phyloP scores from a whole-genome alignment of 1,140 invertebrate species.

The Meteorus sp. region DNA sequence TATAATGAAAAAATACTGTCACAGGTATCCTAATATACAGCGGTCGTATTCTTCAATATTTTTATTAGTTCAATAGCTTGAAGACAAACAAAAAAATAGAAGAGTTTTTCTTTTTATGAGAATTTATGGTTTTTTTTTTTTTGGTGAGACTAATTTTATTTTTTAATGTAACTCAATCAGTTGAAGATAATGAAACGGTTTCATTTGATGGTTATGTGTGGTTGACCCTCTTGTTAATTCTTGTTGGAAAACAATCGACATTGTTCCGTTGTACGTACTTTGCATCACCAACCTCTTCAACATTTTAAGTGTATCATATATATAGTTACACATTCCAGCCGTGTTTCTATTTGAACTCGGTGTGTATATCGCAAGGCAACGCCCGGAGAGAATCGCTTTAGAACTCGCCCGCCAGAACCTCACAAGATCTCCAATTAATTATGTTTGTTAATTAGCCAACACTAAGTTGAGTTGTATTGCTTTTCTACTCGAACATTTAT shows the following conservation, averaged over 20 bases:
- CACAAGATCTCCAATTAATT: constrained; percentile 34
- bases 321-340: neutral
- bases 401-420: constrained; percentile 7
- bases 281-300: too few relatives aligned
- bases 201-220: too few relatives aligned
- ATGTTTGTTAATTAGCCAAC: constrained; percentile 33
- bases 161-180: too few relatives aligned
- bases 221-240: neutral
- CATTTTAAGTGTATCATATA: neutral
- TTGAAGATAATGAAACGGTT: too few relatives aligned
- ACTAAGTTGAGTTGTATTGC: constrained; percentile 33
- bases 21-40: constrained; percentile 28
- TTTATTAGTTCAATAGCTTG: too few relatives aligned
- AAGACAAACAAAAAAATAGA: too few relatives aligned
- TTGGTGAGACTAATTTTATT: too few relatives aligned
- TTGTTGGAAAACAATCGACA: neutral
- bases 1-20: constrained; percentile 35
- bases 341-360: neutral
- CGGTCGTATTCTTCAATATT: too few relatives aligned
- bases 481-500: constrained; percentile 24
- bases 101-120: too few relatives aligned
- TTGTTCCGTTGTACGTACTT: too few relatives aligned
- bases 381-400: constrained; percentile 5
- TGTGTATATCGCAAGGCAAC: constrained; percentile 10
- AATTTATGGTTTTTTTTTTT: too few relatives aligned